Evolutionary conservation across 1,140 invertebrate species (phyloP), one percentile per base, ranked within the genome.

Genomic region (Scaptodrosophila lebanonensis): DNA sequence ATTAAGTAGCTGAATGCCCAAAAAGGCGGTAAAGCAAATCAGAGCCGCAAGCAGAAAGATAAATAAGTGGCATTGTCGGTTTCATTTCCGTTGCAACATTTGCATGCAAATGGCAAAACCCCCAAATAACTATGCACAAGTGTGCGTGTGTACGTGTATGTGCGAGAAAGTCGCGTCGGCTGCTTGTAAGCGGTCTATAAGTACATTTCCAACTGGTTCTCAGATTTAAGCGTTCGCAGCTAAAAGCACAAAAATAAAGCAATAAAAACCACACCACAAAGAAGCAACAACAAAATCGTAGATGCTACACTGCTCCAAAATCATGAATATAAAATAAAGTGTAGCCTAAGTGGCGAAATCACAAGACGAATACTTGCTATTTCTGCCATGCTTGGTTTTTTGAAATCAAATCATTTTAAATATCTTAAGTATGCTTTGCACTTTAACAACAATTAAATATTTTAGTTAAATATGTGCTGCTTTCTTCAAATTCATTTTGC

Each of bases 11-110:
- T 44, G 57, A 36, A 43, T 66, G 29, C 33, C 57, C 75, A 73
- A 62, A 63, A 82, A 82, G 73, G 69, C 75, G 66, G 64, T n/a
- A n/a, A 79, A 73, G 64, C 65, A 79, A 79, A 82, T 79, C 75
- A 73, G 58, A 82, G 75, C 75, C 75, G 75, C 75, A 82, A 79
- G 75, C 82, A 79, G 65, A 82, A 82, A 79, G 73, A 79, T 79
- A 82, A 79, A 79, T 79, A 79, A 79, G 73, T 79, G 73, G 75
- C 75, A 75, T 82, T 82, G 76, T 83, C 76, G 75, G 76, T 82
- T 82, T 82, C 75, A 82, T 82, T 82, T 82, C 75, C 76, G 76
- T 68, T 75, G 61, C 67, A 70, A 64, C 75, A 82, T 82, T 82
- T 82, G 75, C 75, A 82, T 82, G 53, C 66, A 70, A 82, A 82